Evolutionary conservation across 2,113 vertebrate genomes (phyloP).

Genomic region (Ceuthmochares aereus): DNA sequence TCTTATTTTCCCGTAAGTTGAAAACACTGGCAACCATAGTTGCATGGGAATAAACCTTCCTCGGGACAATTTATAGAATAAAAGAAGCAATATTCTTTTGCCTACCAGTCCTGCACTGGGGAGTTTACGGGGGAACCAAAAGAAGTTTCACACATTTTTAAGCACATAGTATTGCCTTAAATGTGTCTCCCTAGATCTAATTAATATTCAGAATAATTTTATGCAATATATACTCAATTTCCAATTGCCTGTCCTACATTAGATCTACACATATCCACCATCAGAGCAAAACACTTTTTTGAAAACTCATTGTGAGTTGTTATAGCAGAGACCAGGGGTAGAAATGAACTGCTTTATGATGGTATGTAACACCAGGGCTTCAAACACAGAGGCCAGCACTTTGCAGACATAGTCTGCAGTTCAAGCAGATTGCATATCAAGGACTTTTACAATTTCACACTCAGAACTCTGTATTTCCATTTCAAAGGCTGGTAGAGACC

Average conservation of each 20-base stretch:
- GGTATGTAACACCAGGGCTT: neutral
- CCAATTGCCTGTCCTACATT: neutral
- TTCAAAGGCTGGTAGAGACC: slow-evolving; percentile 29
- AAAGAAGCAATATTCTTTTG: neutral
- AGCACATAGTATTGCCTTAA: neutral
- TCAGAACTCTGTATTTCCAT: slow-evolving; percentile 33
- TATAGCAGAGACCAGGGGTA: neutral
- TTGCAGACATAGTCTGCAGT: neutral
- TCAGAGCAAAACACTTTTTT: neutral
- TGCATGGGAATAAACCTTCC: neutral
- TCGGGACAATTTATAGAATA: neutral
- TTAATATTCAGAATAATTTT: neutral
- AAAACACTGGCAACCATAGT: neutral
- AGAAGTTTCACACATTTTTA: neutral
- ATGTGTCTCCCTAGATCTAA: neutral
- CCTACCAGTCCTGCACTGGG: neutral
- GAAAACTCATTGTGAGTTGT: neutral
- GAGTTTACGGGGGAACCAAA: neutral
- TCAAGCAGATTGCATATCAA: slow-evolving; percentile 34
- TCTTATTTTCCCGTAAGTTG: neutral
- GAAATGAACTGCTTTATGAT: neutral
- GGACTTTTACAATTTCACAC: slow-evolving; percentile 27
- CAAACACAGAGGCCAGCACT: neutral
- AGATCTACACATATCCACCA: neutral
- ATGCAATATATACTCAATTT: neutral